Evolutionary conservation across 2,113 vertebrate genomes (phyloP), one percentile per base, ranked within the genome.

Genomic region (Cryptotis parvus): DNA sequence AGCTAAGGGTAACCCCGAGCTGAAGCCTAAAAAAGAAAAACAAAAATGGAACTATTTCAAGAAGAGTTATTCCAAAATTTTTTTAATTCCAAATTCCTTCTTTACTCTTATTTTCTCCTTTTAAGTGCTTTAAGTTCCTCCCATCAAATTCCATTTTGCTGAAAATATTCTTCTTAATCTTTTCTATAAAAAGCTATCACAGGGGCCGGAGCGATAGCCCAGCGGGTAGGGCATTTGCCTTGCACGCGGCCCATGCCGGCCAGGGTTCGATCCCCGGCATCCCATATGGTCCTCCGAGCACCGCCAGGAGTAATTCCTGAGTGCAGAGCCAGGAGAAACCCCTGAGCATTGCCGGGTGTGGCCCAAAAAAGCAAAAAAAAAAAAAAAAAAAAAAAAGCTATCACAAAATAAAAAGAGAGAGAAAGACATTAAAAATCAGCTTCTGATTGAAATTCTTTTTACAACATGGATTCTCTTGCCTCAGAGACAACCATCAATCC

Each of bases 111-210:
- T 65, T 65, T 31, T 65, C 63, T 91, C 33, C 39, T 83, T 93
- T 68, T 41, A 75, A 91, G 66, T n/a, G 20, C 87, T 16, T 31
- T 8, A 41, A 52, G 31, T 69, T 52, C 11, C 65, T 92, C 35
- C 45, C 37, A 39, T 74, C 14, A 3, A 24, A 31, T 92, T 72
- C 78, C 68, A 16, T 70, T 80, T n/a, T 58, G 43, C 84, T 63
- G 80, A 75, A 90, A 81, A 9, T 58, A 68, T 33, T 52, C 84
- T 72, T 85, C 14, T 20, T 22, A 31, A 16, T 16, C 49, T 55
- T 83, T 87, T 55, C 35, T 90, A 73, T 89, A 55, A 89, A 94
- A 24, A 88, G 18, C 27, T 61, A 85, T 33, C 33, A 27, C 72
- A 82, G n/a, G n/a, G n/a, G n/a, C n/a, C n/a, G n/a, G n/a, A n/a